phyloP scores from a whole-genome alignment of 2,113 vertebrate genomes.

The Scytalopus superciliaris region DNA sequence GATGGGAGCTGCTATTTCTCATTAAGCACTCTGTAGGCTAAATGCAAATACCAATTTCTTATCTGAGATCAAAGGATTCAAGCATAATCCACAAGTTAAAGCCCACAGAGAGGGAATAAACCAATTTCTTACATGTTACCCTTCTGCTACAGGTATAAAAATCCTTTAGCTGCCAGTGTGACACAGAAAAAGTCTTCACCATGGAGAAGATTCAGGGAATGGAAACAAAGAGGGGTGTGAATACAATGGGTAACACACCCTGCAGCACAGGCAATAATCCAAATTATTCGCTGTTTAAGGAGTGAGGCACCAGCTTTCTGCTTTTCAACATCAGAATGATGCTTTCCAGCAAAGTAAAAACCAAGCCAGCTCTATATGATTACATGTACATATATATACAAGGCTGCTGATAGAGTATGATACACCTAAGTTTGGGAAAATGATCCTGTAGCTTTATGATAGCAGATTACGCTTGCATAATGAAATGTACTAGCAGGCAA shows the following conservation, averaged over 20 bases:
- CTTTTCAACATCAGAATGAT: background rate
- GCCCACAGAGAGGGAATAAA: background rate
- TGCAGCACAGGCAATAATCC: background rate
- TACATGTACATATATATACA: background rate
- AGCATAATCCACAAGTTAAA: background rate
- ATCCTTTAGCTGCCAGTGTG: background rate
- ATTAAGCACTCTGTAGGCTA: background rate
- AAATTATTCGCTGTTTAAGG: background rate
- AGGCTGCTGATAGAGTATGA: background rate
- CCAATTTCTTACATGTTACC: background rate
- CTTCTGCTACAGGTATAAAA: background rate
- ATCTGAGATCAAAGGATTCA: background rate
- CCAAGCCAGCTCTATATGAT: background rate
- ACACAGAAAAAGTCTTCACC: background rate
- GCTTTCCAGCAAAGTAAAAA: background rate
- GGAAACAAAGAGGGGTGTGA: background rate
- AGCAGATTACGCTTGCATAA: background rate
- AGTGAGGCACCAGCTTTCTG: background rate
- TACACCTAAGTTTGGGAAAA: background rate
- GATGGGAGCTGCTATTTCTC: background rate
- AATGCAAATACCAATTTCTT: background rate
- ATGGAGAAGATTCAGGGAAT: background rate
- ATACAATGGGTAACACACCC: background rate
- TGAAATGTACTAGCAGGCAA: background rate
- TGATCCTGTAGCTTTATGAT: background rate